Evolutionary conservation across 2,797 vertebrate genomes (phyloP), one percentile per base, ranked within the genome.

Genomic region (Amblyraja radiata): DNA sequence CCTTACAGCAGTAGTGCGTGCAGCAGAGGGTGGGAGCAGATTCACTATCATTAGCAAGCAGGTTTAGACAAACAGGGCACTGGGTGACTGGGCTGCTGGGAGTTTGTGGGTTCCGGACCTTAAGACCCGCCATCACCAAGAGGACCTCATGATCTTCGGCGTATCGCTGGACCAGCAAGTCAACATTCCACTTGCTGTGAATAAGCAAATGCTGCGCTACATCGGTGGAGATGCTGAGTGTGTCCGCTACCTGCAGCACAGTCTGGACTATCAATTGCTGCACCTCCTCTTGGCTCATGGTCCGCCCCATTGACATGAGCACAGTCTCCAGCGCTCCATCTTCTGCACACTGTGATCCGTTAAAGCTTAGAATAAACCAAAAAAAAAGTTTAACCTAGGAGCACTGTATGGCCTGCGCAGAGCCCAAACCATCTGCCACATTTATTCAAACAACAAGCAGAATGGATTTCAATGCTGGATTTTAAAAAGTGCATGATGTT

Each of bases 1-100:
- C 98, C 98, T 96, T 96, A 95, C 99, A 99, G 96, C 99, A 99
- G 96, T 97, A 98, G 96, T 99, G 98, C 96, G 96, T 95, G 95
- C 99, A 99, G 96, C 98, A 98, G 93, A 99, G 97, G 0, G 96
- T 95, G 13, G 96, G 96, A 1, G 95, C 94, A 0, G 96, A 95
- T 2, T 97, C 98, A 0, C 93, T 91, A 0, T 95, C 94, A 25
- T 94, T 95, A 7, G 93, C 73, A 58, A 97, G 93, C 0, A 97
- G 96, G 93, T 95, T 96, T 93, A 99, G 95, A 81, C 98, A 99
- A 7, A 99, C 97, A 0, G 97, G 97, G 78, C 98, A 99, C 93
- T 97, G 95, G 93, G 96, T 95, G 21, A 96, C 94, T 0, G 97
- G 96, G 58, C 95, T 95, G 0, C 95, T 95, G 0, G 95, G 94